Base-by-base conservation (phyloP, 2,888 invertebrate species). In the Drosophila paracracens region DNA sequence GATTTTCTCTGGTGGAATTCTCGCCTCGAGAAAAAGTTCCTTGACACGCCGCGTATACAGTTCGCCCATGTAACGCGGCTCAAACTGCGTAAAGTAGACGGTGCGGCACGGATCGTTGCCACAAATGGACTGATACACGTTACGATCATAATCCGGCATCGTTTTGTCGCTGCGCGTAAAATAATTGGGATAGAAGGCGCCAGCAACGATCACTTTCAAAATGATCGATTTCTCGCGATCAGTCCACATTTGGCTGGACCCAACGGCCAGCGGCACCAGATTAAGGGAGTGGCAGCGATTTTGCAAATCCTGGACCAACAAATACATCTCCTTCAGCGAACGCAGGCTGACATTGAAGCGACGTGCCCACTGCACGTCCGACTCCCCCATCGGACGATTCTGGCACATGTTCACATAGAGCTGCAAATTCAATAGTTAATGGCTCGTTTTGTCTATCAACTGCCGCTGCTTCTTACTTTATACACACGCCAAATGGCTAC, bases 141-240 rank as follows among this genome's bases (percentile, higher is more conserved):
- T 94, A 1, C 95, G 94, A 90, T 97, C 96, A 72, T 95, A 94
- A 0, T 94, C 92, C 63, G 94, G 94, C 58, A 94, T 94, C 43
- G 93, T 93, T 2, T 94, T 94, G 27, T 93, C 91, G 11, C 93
- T 89, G 38, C 95, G 94, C 27, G 96, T 93, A 93, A 97, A 99
- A 93, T 97, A 99, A 92, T 98, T 96, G 0, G 99, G 99, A 93
- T 98, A 99, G 93, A 98, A 98, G 2, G 98, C 98, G 8, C 93
- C 93, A 7, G 93, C 91, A 52, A 93, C 92, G 27, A 92, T 79
- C 2, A 96, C 95, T 93, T 96, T 97, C 0, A 96, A 92, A n/a
- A 96, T 92, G 0, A 96, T 93, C 0, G 94, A 93, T 60, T 94
- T 94, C 81, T 96, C 95, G 0, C 93, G 91, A 25, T 94, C 91